phyloP scores from a whole-genome alignment of 2,888 invertebrate species.

The Cataglyphis albicans region DNA sequence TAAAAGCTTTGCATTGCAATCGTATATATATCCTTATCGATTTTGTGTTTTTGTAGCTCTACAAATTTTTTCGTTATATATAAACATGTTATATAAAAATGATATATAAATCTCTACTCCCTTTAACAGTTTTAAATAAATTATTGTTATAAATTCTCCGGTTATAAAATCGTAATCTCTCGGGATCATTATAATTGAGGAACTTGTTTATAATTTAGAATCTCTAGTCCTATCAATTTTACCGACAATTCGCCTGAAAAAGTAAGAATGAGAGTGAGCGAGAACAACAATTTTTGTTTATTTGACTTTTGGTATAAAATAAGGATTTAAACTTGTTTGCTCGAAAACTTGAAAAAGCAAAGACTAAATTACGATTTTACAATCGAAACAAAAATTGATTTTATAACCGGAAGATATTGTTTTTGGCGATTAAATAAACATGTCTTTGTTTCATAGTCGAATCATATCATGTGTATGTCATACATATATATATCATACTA shows the following conservation, averaged over 20 bases:
- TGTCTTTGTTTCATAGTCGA: slow-evolving; percentile 38
- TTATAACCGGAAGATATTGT: not conserved
- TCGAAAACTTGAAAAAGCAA: not conserved
- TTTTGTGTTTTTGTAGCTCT: slow-evolving; percentile 58
- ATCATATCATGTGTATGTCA: slow-evolving; percentile 34
- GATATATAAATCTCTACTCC: slow-evolving; percentile 28
- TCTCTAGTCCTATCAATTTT: not conserved
- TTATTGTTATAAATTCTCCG: slow-evolving; percentile 11
- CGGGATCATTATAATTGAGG: not conserved
- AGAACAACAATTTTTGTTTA: not conserved
- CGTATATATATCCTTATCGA: slow-evolving; percentile 46
- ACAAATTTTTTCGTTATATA: slow-evolving; percentile 44
- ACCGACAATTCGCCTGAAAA: not conserved
- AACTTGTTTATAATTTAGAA: not conserved
- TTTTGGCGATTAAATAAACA: slow-evolving; percentile 39
- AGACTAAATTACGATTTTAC: not conserved
- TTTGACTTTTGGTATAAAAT: not conserved
- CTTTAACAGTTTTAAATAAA: slow-evolving; percentile 36
- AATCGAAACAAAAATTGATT: not conserved
- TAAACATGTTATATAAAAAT: slow-evolving; percentile 34
- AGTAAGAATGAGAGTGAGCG: not conserved
- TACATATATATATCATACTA: slow-evolving; percentile 59
- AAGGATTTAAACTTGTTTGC: not conserved
- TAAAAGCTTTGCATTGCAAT: slow-evolving; percentile 53
- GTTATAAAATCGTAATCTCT: not conserved